Evolutionary conservation across 2,888 invertebrate genomes (phyloP), one percentile per base, ranked within the genome.

Genomic region (Plebejus argus): DNA sequence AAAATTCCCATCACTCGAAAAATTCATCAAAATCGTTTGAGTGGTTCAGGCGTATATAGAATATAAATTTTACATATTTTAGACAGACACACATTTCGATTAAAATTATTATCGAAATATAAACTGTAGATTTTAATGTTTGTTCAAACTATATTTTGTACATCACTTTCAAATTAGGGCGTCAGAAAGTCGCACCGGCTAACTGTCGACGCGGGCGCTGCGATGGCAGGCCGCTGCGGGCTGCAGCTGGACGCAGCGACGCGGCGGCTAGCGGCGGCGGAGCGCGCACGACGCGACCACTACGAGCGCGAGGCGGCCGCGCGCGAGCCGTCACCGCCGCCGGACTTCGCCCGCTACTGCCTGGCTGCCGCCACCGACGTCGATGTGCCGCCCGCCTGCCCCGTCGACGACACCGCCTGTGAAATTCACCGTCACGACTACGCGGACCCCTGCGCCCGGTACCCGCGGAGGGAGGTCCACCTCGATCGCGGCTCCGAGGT

Each of bases 341-440:
- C 77, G 35, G 33, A 72, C 35, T 35, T 70, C 20, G 18, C 79
- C 74, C 35, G 78, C 70, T 77, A 79, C 78, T 33, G 79, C 78
- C 10, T 76, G 23, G 78, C 72, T 76, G 79, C 77, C 33, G 78
- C 72, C 76, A 78, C 77, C 23, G 79, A 77, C 10, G 76, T 77
- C 74, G 79, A 77, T 39, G 35, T 72, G 8, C 81, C 81, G 15
- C 70, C 78, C 15, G 80, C 79, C 72, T 85, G 83, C 78, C 83
- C 82, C 86, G 86, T 58, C 82, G 82, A 78, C 81, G 83, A 78
- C 85, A 81, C 82, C 81, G 82, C 79, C 15, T 90, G 89, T 82
- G 81, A 82, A 20, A 79, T 83, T 28, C 79, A 78, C 35, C 76
- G 66, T 12, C 33, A 35, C 35, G 15, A 70, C 18, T 18, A 70